Conservation (phyloP, 1,140 invertebrate genomes). For the Drosophila bifasciata region DNA sequence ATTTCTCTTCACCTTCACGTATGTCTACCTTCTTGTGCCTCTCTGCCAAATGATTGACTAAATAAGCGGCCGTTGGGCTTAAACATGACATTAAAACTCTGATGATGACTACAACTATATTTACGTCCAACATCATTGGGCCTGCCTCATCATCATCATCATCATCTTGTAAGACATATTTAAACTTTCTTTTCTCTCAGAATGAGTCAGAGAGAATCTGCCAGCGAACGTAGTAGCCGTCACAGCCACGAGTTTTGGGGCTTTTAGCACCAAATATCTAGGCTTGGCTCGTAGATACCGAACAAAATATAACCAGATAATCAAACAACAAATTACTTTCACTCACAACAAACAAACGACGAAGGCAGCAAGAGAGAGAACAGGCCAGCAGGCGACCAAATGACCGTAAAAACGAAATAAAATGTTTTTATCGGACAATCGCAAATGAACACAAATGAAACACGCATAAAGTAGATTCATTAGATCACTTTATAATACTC, state of each 20-base stretch:
- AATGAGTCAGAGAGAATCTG: constrained; percentile 59
- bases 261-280: constrained; percentile 58
- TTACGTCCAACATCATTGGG: constrained; percentile 18
- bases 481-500: constrained; percentile 54
- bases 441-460: constrained; percentile 34
- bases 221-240: neutral
- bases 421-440: constrained; percentile 69
- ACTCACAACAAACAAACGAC: constrained; percentile 49
- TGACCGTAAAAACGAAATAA: constrained; percentile 55
- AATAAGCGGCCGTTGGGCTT: constrained; percentile 47
- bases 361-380: constrained; percentile 12
- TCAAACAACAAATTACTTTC: constrained; percentile 72
- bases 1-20: constrained; percentile 38
- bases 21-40: neutral
- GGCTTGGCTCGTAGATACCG: constrained; percentile 37
- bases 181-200: constrained; percentile 53
- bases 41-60: constrained; percentile 57
- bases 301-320: constrained; percentile 27
- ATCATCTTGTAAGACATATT: constrained; percentile 36
- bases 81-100: constrained; percentile 40
- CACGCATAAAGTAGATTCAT: constrained; percentile 63
- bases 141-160: constrained; percentile 5
- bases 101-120: constrained; percentile 57
- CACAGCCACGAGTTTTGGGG: constrained; percentile 12
- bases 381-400: constrained; percentile 22